Conservation (phyloP, 2,888 invertebrate genomes). For the Chloroclysta siterata region DNA sequence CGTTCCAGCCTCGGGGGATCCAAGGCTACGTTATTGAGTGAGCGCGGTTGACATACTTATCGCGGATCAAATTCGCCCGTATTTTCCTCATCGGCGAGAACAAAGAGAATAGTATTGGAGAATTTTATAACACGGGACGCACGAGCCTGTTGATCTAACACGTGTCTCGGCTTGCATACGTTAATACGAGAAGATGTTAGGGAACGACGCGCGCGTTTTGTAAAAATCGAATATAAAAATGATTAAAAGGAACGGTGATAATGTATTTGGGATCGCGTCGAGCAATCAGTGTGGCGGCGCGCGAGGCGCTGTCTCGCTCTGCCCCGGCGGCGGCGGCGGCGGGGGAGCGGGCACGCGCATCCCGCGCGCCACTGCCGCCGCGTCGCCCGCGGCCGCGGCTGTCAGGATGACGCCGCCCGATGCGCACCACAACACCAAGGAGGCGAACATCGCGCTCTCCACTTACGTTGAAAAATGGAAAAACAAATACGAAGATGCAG, state of each 20-base stretch:
- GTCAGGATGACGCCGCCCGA: slow-evolving; percentile 82
- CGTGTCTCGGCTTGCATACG: slow-evolving; percentile 71
- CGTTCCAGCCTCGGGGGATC: slow-evolving; percentile 54
- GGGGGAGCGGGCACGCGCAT: slow-evolving; percentile 75
- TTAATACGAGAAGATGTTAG: slow-evolving; percentile 73
- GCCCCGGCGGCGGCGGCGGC: slow-evolving; percentile 53
- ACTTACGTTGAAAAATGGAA: slow-evolving; percentile 87
- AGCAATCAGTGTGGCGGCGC: slow-evolving; percentile 80
- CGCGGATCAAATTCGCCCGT: slow-evolving; percentile 61
- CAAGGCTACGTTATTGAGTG: slow-evolving; percentile 65
- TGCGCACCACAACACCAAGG: slow-evolving; percentile 78
- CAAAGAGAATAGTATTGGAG: slow-evolving; percentile 70
- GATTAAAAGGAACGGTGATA: slow-evolving; percentile 84
- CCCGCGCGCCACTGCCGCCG: slow-evolving; percentile 76
- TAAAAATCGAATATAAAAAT: slow-evolving; percentile 82
- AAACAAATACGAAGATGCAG: slow-evolving; percentile 88
- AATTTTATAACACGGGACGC: slow-evolving; percentile 66
- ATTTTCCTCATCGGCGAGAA: slow-evolving; percentile 76
- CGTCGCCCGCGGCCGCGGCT: slow-evolving; percentile 61
- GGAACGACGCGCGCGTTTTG: slow-evolving; percentile 71
- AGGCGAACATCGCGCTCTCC: slow-evolving; percentile 78
- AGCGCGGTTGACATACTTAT: slow-evolving; percentile 64
- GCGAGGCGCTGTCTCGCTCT: slow-evolving; percentile 79
- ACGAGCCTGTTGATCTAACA: slow-evolving; percentile 80
- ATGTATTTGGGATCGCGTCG: slow-evolving; percentile 84